Conservation (phyloP, 2,797 vertebrate species). For the Halcyon chelicuti region DNA sequence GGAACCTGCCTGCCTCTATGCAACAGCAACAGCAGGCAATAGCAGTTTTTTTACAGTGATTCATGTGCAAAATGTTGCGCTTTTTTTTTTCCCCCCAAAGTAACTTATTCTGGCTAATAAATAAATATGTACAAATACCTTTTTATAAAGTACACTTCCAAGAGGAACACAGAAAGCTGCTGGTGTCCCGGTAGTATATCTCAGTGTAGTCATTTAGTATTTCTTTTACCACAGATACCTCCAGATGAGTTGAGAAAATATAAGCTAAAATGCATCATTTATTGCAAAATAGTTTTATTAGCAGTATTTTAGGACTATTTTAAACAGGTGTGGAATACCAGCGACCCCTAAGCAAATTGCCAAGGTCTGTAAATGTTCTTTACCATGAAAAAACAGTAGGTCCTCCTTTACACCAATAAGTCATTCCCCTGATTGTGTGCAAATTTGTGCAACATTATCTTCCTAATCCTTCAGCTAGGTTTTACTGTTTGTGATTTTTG, state of each 20-base stretch:
- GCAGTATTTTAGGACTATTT: neutral
- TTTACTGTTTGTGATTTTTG: neutral
- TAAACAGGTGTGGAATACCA: neutral
- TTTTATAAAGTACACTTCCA: neutral
- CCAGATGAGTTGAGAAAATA: neutral
- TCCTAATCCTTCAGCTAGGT: slow-evolving; percentile 18
- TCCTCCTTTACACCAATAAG: neutral
- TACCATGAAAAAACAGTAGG: neutral
- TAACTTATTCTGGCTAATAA: neutral
- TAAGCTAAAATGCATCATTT: neutral
- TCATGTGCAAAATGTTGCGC: neutral
- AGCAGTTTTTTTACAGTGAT: neutral
- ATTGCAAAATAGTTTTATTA: neutral
- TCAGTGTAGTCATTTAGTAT: neutral
- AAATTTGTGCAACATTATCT: neutral
- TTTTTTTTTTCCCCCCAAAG: neutral
- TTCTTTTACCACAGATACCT: neutral
- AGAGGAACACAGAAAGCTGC: neutral
- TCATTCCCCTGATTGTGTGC: neutral
- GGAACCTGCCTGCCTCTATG: neutral
- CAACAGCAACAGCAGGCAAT: neutral
- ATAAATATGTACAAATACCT: neutral
- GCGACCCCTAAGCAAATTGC: neutral
- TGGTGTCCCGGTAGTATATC: neutral
- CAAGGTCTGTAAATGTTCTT: neutral